These are phyloP conservation scores for Lycaena phlaeas DNA, from an alignment of 2,888 invertebrate genomes.

Conservation along the genomic window DNA sequence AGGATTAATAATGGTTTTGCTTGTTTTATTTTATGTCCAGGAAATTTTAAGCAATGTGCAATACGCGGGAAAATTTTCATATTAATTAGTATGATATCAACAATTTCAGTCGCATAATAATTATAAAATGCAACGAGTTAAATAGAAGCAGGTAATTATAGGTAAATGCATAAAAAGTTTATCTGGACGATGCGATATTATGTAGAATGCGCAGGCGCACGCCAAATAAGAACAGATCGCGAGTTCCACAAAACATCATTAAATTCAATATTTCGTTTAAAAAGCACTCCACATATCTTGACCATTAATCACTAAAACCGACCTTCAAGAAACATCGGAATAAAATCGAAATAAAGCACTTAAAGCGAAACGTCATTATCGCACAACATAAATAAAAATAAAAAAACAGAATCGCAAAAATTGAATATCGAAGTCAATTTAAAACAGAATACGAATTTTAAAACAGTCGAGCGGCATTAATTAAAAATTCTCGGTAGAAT, in stretches of 20 bases:
- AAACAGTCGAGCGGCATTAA: constrained; percentile 68
- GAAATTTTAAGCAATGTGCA: no score
- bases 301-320: constrained; percentile 72
- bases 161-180: no score
- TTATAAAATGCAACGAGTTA: no score
- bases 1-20: no score
- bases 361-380: constrained; percentile 73
- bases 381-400: constrained; percentile 70
- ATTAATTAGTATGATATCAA: no score
- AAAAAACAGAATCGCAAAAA: constrained; percentile 65
- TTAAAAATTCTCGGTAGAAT: constrained; percentile 74
- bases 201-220: constrained; percentile 35
- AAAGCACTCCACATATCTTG: constrained; percentile 69
- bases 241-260: constrained; percentile 66
- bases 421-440: constrained; percentile 71
- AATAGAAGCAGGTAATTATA: no score
- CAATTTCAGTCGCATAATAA: no score
- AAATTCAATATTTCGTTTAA: constrained; percentile 72
- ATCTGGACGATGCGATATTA: no score
- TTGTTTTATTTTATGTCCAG: no score
- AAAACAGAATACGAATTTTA: constrained; percentile 69
- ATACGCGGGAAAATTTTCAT: no score
- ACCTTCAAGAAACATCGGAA: constrained; percentile 70
- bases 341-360: constrained; percentile 74
- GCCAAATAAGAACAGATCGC: constrained; percentile 30